Percentiles rank a stretch among this genome's conserved stretches.
Conservation (phyloP, 2,113 vertebrate species). For the Corydoras maculifer region DNA sequence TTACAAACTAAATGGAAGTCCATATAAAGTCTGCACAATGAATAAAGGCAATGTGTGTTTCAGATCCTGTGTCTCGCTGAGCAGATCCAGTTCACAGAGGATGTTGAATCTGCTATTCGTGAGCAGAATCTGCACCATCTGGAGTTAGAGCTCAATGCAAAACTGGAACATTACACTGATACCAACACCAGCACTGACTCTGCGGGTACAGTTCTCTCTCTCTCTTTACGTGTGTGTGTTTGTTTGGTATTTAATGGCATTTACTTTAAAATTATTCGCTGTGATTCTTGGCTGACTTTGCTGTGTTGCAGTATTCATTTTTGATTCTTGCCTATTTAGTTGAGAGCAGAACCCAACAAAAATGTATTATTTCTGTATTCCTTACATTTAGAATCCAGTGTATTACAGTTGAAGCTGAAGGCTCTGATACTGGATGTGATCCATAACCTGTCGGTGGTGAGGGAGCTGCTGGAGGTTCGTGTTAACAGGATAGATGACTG, state of each 20-base stretch:
- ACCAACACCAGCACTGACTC: constrained; percentile 67
- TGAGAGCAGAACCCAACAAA: too few species aligned
- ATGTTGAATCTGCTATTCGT: constrained; percentile 80
- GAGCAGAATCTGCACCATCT: constrained; percentile 76
- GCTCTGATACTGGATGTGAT: constrained; percentile 91
- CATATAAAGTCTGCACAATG: not conserved
- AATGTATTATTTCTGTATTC: not conserved
- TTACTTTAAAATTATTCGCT: too few species aligned
- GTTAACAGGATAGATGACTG: constrained; percentile 73
- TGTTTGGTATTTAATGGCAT: not conserved
- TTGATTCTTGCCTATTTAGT: too few species aligned
- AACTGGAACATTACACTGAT: constrained; percentile 86
- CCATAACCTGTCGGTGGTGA: constrained; percentile 90
- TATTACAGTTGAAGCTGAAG: constrained; percentile 89
- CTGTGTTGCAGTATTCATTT: not conserved
- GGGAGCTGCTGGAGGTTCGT: constrained; percentile 74
- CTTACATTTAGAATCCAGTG: constrained; percentile 65
- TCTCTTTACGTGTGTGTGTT: constrained; percentile 13
- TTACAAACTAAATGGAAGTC: too few species aligned
- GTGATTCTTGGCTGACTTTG: too few species aligned
- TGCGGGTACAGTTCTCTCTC: constrained; percentile 35
- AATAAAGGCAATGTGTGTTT: constrained; percentile 33
- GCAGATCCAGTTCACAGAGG: constrained; percentile 94
- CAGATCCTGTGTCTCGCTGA: constrained; percentile 91
- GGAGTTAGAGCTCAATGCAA: constrained; percentile 77